Percentiles rank a stretch among this genome's conserved stretches.
phyloP scores from a whole-genome alignment of 2,888 invertebrate genomes.

The Conchocele bisecta region DNA sequence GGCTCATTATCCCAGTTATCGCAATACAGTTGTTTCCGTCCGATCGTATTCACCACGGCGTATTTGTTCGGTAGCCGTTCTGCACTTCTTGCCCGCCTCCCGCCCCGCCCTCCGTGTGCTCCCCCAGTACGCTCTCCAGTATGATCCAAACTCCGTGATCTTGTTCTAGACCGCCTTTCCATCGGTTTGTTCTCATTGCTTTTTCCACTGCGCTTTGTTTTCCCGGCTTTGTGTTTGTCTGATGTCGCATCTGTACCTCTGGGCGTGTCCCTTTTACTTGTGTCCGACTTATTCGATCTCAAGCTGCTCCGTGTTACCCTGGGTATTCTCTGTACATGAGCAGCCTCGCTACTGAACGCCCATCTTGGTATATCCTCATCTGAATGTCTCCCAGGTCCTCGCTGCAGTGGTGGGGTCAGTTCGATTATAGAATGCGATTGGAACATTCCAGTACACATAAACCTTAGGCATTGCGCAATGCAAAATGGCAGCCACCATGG shows the following conservation, averaged over 20 bases:
- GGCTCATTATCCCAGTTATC: slow-evolving; percentile 15
- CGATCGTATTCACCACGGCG: not conserved
- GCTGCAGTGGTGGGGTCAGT: not conserved
- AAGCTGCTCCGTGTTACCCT: not conserved
- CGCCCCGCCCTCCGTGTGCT: not conserved
- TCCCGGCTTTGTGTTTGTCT: no score
- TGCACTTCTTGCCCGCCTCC: not conserved
- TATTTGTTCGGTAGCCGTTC: slow-evolving; percentile 7
- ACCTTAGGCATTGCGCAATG: not conserved
- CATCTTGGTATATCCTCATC: not conserved
- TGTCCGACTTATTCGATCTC: not conserved
- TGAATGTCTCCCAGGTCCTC: not conserved
- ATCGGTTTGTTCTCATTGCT: not conserved
- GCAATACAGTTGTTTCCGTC: not conserved
- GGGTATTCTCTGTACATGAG: not conserved
- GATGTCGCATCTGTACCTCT: no score
- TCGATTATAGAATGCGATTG: slow-evolving; percentile 12
- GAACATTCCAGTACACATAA: not conserved
- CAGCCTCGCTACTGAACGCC: not conserved
- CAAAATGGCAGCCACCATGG: slow-evolving; percentile 12
- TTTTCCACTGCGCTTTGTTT: no score
- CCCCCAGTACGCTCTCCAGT: not conserved
- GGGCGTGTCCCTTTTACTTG: no score
- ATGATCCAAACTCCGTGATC: no score
- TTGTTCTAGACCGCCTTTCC: not conserved